These are phyloP conservation scores for Metacarcinus magister DNA, from an alignment of 2,888 invertebrate species.

Conservation along the genomic window DNA sequence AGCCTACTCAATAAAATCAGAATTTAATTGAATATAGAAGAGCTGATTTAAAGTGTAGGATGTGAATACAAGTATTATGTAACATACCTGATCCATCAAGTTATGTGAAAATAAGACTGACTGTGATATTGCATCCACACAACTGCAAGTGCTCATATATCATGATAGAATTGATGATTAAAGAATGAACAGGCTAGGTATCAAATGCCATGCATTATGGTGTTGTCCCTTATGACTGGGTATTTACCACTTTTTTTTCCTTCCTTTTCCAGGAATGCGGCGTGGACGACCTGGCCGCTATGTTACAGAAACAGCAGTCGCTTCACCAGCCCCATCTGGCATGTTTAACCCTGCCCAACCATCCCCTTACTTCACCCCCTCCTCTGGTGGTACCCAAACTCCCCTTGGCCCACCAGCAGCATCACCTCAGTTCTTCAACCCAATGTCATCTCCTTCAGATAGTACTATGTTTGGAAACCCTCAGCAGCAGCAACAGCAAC, in stretches of 20 bases:
- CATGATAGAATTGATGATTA: no score
- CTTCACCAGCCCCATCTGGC: slow-evolving; percentile 60
- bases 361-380: slow-evolving; percentile 58
- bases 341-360: slow-evolving; percentile 74
- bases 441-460: slow-evolving; percentile 52
- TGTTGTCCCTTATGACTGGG: neutral
- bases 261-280: slow-evolving; percentile 73
- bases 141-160: neutral
- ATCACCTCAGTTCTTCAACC: slow-evolving; percentile 67
- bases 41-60: neutral
- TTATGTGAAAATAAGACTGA: neutral
- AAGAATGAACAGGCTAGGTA: no score
- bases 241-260: slow-evolving; percentile 6
- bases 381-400: slow-evolving; percentile 42
- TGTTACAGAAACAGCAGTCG: slow-evolving; percentile 57
- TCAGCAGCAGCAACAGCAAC: slow-evolving; percentile 53
- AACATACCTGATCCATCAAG: no score
- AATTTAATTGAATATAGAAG: neutral
- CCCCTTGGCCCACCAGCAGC: slow-evolving; percentile 45
- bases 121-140: neutral
- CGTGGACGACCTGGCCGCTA: slow-evolving; percentile 74
- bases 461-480: slow-evolving; percentile 63
- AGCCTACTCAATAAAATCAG: no score
- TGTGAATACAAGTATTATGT: neutral
- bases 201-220: neutral